Evolutionary conservation across 92 coral and sea anemone genomes (phyloP).

Genomic region (Epizoanthus rinbou): DNA sequence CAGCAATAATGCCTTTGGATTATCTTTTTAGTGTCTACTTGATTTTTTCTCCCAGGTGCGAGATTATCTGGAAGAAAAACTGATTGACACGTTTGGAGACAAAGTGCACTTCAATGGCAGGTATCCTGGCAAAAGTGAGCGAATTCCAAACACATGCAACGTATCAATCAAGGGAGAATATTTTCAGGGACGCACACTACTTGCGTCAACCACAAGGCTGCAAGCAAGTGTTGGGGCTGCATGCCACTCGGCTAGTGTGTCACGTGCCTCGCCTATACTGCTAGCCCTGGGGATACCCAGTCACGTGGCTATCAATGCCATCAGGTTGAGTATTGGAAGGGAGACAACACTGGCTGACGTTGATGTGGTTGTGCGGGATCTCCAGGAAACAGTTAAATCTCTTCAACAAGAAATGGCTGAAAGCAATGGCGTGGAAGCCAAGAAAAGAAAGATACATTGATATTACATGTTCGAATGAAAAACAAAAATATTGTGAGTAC

Average conservation of each 20-base stretch:
- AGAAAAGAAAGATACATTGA: background rate
- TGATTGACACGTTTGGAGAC: constrained; percentile 71
- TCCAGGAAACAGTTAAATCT: constrained; percentile 59
- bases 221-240: constrained; percentile 99
- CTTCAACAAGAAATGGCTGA: constrained; percentile 37
- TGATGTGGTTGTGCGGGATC: constrained; percentile 79
- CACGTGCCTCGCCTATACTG: constrained; percentile 88
- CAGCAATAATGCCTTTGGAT: too few relatives aligned
- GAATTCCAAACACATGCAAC: constrained; percentile 96
- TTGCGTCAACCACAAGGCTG: constrained; percentile 62
- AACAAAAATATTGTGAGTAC: too few relatives aligned
- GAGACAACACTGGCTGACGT: constrained; percentile 74
- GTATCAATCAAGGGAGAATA: constrained; percentile 83
- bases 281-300: constrained; percentile 86
- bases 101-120: constrained; percentile 90
- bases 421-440: background rate
- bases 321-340: constrained; percentile 95
- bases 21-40: too few relatives aligned
- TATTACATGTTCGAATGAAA: too few relatives aligned
- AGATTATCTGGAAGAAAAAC: constrained; percentile 82
- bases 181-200: constrained; percentile 74
- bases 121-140: constrained; percentile 66
- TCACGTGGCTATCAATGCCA: constrained; percentile 87
- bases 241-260: constrained; percentile 83
- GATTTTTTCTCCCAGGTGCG: constrained; percentile 62